phyloP scores from a whole-genome alignment of 2,888 invertebrate genomes.

The Polymixis flavicincta region DNA sequence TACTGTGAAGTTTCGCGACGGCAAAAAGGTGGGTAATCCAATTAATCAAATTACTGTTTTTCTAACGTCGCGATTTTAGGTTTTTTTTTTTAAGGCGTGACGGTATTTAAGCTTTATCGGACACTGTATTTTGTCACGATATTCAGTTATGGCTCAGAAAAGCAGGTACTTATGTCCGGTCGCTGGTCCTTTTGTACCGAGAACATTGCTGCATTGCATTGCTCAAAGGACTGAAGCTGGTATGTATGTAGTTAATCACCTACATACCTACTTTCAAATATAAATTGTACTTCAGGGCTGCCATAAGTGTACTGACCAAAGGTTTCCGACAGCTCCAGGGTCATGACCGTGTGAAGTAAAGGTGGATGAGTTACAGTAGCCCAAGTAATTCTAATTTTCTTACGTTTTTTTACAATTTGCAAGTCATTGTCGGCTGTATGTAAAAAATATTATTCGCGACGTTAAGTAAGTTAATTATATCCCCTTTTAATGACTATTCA shows the following conservation, averaged over 20 bases:
- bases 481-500: too few species aligned
- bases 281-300: conserved; percentile 12
- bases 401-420: too few species aligned
- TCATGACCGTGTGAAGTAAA: too few species aligned
- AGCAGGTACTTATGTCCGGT: too few species aligned
- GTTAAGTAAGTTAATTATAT: too few species aligned
- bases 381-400: too few species aligned
- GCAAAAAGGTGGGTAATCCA: conserved; percentile 93
- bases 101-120: not conserved
- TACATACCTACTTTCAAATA: conserved; percentile 21
- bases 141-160: not conserved
- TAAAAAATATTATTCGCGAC: too few species aligned
- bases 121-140: not conserved
- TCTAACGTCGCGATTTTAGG: conserved; percentile 10
- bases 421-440: too few species aligned
- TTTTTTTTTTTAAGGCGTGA: conserved; percentile 20
- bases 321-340: too few species aligned
- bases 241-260: not conserved
- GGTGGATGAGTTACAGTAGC: too few species aligned
- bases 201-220: not conserved
- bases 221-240: not conserved
- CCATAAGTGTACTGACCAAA: too few species aligned
- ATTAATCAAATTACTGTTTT: conserved; percentile 39
- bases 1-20: conserved; percentile 97
- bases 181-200: not conserved